Evolutionary conservation across 2,888 invertebrate genomes (phyloP), one percentile per base, ranked within the genome.

Genomic region (Muscina levida): DNA sequence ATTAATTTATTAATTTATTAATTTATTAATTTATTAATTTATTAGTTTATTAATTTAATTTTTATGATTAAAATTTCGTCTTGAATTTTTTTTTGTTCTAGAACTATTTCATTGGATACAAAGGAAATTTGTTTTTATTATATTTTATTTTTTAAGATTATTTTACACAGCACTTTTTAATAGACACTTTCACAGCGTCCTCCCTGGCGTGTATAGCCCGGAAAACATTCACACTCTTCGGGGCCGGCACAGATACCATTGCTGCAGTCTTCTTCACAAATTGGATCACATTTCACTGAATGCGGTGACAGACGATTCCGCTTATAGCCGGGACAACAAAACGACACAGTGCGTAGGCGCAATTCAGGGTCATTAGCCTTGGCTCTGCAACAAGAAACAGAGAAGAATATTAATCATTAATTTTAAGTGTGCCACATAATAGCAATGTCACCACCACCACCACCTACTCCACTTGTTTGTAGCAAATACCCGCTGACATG

Each of bases 321-420:
- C 71, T 91, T 89, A 89, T 94, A 95, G 31, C 95, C 95, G 0
- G 92, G 91, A 86, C 96, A 96, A 87, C 96, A 96, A 39, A 93
- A 92, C 65, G 93, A 92, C 83, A 94, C 92, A 72, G 92, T 92
- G 83, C 94, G 94, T 81, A 93, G 91, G 19, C 86, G 84, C 4
- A 86, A 39, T 8, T 85, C 83, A 0, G 88, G 87, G 82, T 88
- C 83, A 37, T 46, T 72, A 1, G 85, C 85, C 19, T 85, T 66
- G 26, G 79, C 84, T 4, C 88, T 88, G 73, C 2, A 67, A 22
- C 2, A 11, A 15, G 15, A 19, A 11, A 51, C 10, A 46, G 5
- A 70, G 67, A 1, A 62, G 2, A 66, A 82, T 37, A 22, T 26
- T 17, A 17, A 6, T 46, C 15, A 56, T 51, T 10, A 8, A 48